phyloP scores from a whole-genome alignment of 2,113 vertebrate genomes.

The Takifugu bimaculatus region DNA sequence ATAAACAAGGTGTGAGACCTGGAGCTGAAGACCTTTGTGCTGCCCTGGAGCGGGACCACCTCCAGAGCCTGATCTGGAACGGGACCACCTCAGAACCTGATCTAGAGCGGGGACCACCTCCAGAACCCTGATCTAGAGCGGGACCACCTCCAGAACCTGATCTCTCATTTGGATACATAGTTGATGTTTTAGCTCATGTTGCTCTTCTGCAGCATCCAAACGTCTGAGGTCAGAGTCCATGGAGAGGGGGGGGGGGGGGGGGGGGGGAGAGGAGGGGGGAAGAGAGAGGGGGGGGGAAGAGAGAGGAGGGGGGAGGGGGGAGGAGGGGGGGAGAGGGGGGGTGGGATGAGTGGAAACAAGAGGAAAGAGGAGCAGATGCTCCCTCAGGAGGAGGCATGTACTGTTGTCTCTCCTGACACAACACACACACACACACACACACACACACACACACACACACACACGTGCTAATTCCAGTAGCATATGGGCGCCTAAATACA shows the following conservation, averaged over 20 bases:
- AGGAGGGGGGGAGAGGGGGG: constrained; percentile 17
- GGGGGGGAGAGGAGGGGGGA: no score
- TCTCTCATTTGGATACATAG: constrained; percentile 50
- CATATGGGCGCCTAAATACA: constrained; percentile 19
- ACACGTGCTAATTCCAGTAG: background rate
- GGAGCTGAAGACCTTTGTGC: constrained; percentile 39
- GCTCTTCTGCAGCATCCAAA: constrained; percentile 57
- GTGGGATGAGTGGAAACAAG: constrained; percentile 25
- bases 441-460: constrained; percentile 21
- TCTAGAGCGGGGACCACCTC: constrained; percentile 38
- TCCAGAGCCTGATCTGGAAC: constrained; percentile 20
- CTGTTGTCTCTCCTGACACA: constrained; percentile 47
- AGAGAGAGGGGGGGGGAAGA: no score
- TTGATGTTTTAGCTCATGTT: constrained; percentile 55
- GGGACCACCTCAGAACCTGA: constrained; percentile 33
- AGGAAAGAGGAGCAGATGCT: constrained; percentile 71
- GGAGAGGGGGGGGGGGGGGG: no score
- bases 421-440: constrained; percentile 27
- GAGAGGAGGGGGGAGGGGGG: no score
- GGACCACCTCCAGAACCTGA: constrained; percentile 4
- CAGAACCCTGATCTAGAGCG: constrained; percentile 5
- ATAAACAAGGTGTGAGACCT: constrained; percentile 13
- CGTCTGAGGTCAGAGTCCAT: constrained; percentile 55
- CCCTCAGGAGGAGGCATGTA: constrained; percentile 67
- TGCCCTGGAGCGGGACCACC: constrained; percentile 28